Base-by-base conservation (phyloP, 2,113 vertebrate species). In the Indicator maculatus region DNA sequence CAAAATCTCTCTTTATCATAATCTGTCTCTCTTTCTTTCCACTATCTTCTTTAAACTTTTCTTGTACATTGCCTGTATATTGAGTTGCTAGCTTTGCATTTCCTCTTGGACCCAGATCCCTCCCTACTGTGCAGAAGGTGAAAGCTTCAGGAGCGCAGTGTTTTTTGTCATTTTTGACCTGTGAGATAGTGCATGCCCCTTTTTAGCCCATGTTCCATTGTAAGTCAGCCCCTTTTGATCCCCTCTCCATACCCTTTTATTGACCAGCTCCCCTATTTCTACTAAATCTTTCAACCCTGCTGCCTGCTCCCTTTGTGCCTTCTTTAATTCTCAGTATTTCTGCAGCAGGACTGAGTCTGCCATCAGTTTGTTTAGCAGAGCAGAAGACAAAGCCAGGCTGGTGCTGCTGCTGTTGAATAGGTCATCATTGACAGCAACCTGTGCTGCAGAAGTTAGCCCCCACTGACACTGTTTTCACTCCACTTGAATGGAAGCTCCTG, bases 301-400 rank as follows among this genome's bases (percentile, higher is more conserved):
- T 96, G 94, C 92, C 91, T 70, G 61, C 86, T 86, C 63, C 86
- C 79, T 96, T 93, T 96, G 94, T 96, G 88, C 83, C 63, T 93
- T 69, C 73, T 95, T 89, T 92, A 91, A 89, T 89, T 96, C 93
- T 88, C 88, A 61, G 26, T 88, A 93, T 95, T 96, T 95, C 86
- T 94, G 89, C 61, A 23, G 91, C 72, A 80, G 84, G 81, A 69
- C 84, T 28, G 73, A 82, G 84, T 16, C 88, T 93, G 92, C 80
- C 88, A 56, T 90, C 66, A 28, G 93, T 92, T 93, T 96, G 78
- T 92, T 93, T 88, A 92, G 94, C 8, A 10, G 91, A 59, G 89
- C 82, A 88, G 93, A 95, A 91, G 94, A 97, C 96, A 97, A 97
- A 96, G 96, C 93, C 78, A 83, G 78, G 75, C 88, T 84, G 88